Conservation (phyloP, 1,140 invertebrate species). For the Drosophila bocki region DNA sequence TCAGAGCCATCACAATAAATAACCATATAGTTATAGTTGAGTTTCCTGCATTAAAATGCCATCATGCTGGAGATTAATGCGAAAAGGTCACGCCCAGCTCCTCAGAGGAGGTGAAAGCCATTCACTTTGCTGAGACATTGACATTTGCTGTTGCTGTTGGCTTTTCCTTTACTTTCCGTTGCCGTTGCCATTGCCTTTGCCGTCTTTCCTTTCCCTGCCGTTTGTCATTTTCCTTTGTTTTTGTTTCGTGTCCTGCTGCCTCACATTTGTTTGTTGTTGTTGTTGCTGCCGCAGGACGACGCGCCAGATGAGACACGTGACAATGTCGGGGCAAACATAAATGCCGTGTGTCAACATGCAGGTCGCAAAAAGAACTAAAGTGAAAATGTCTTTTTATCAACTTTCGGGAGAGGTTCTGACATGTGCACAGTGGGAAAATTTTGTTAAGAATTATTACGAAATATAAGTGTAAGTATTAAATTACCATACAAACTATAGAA, state of each 20-base stretch:
- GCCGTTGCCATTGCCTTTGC: not conserved
- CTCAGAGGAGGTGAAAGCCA: constrained; percentile 32
- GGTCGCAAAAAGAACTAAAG: constrained; percentile 51
- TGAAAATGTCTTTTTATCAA: constrained; percentile 65
- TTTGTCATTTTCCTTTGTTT: constrained; percentile 10
- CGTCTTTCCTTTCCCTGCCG: constrained; percentile 5
- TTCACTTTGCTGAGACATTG: constrained; percentile 57
- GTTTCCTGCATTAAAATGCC: constrained; percentile 74
- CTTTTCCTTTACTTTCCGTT: constrained; percentile 14
- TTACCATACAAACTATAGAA: not conserved
- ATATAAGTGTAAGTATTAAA: no score
- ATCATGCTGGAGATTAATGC: constrained; percentile 76
- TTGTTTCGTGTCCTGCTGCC: constrained; percentile 30
- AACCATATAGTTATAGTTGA: constrained; percentile 73
- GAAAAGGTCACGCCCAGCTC: constrained; percentile 75
- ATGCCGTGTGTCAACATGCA: constrained; percentile 58
- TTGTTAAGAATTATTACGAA: not conserved
- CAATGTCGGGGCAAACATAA: constrained; percentile 56
- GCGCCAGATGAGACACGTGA: constrained; percentile 62
- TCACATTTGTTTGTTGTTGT: constrained; percentile 29
- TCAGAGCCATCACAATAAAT: constrained; percentile 62
- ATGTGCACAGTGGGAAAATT: constrained; percentile 11
- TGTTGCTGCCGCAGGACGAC: constrained; percentile 32
- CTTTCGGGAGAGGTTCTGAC: constrained; percentile 26
- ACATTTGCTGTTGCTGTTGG: constrained; percentile 57